Conservation (phyloP, 2,113 vertebrate species). For the Peromyscus maniculatus region DNA sequence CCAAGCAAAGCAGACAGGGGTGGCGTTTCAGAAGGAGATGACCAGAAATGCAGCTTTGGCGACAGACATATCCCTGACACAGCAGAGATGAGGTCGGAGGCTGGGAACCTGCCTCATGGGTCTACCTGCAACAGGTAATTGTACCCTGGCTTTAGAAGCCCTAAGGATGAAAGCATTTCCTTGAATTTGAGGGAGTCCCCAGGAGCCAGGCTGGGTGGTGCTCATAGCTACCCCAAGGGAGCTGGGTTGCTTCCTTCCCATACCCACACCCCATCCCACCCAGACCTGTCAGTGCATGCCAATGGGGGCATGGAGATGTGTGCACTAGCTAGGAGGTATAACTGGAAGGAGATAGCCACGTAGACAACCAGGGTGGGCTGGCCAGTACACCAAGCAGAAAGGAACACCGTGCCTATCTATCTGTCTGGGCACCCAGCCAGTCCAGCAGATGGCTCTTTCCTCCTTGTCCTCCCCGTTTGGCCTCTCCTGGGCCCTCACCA, state of each 20-base stretch:
- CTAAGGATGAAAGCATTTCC: conserved; percentile 62
- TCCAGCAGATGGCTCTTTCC: neutral
- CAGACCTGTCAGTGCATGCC: conserved; percentile 2
- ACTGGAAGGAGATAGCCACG: neutral
- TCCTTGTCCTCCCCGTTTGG: neutral
- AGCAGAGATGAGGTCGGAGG: neutral
- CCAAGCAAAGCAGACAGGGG: neutral
- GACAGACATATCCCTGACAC: neutral
- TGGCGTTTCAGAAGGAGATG: neutral
- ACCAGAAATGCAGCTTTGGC: neutral
- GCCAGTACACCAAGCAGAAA: neutral
- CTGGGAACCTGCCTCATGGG: neutral
- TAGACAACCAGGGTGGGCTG: neutral
- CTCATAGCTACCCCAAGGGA: neutral
- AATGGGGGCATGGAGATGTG: neutral
- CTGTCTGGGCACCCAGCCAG: neutral
- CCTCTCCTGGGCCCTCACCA: neutral
- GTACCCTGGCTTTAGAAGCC: neutral
- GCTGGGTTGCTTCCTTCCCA: neutral
- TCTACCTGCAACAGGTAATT: conserved; percentile 55
- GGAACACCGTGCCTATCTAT: neutral
- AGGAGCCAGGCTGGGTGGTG: conserved; percentile 23
- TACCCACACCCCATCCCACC: neutral
- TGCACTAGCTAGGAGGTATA: neutral
- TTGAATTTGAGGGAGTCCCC: neutral